Evolutionary conservation across 2,113 vertebrate species (phyloP).

Genomic region (Gyps fulvus): DNA sequence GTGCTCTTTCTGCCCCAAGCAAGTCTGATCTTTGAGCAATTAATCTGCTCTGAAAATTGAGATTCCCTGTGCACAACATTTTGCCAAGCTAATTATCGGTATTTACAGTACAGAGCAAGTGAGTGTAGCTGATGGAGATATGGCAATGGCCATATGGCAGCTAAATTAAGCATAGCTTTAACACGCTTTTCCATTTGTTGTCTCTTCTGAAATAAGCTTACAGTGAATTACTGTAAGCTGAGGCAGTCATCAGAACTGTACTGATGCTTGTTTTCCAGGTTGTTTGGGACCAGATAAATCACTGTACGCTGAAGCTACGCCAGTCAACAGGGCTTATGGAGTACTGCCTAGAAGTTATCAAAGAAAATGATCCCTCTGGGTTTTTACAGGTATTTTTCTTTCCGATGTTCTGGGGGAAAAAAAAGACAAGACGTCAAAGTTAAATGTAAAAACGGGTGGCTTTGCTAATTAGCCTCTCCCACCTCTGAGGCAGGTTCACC

Average conservation of each 20-base stretch:
- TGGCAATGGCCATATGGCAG: constrained; percentile 33
- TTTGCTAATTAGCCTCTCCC: background rate
- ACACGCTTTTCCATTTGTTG: background rate
- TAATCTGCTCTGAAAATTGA: constrained; percentile 54
- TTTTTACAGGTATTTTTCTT: constrained; percentile 88
- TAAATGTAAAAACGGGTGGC: background rate
- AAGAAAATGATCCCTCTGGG: constrained; percentile 94
- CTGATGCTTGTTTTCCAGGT: constrained; percentile 74
- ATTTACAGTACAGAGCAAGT: constrained; percentile 40
- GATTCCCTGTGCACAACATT: constrained; percentile 13
- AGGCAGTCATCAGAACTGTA: background rate
- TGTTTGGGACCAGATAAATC: constrained; percentile 98
- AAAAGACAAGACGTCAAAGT: background rate
- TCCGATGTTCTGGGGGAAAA: fast-evolving
- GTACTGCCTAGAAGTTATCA: constrained; percentile 94
- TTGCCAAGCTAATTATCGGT: constrained; percentile 55
- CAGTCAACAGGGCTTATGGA: constrained; percentile 99
- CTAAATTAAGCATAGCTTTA: constrained; percentile 53
- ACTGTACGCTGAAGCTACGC: constrained; percentile 96
- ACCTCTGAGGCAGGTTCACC: background rate
- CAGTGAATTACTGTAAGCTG: background rate
- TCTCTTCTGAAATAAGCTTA: constrained; percentile 2
- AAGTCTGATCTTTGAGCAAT: constrained; percentile 15
- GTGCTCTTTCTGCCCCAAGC: background rate
- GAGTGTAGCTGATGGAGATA: constrained; percentile 37